Evolutionary conservation across 2,797 vertebrate genomes (phyloP).

Genomic region (Gadopsis marmoratus): DNA sequence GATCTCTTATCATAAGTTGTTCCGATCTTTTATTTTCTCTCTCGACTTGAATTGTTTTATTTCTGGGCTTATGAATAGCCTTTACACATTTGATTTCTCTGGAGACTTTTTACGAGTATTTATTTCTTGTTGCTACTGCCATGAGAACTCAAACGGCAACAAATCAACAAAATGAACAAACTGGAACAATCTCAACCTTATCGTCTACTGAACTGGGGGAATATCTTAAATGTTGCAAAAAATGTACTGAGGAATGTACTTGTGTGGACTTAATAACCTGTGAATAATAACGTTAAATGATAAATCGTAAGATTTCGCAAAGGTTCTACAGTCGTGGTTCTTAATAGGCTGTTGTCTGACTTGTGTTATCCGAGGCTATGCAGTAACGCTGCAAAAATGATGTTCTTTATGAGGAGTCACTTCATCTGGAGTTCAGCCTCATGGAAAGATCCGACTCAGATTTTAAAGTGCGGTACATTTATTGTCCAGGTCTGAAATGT

Average conservation of each 20-base stretch:
- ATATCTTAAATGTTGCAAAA: constrained; percentile 74
- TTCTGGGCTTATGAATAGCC: constrained; percentile 55
- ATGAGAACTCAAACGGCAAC: constrained; percentile 69
- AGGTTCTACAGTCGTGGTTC: constrained; percentile 72
- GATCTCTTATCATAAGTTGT: constrained; percentile 43
- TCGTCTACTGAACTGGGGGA: constrained; percentile 61
- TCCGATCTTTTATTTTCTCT: constrained; percentile 25
- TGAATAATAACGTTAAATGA: constrained; percentile 66
- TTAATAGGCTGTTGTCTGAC: constrained; percentile 65
- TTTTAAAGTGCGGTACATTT: constrained; percentile 4
- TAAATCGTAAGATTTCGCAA: constrained; percentile 53
- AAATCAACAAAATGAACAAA: constrained; percentile 64
- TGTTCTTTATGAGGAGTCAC: constrained; percentile 30
- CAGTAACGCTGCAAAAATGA: constrained; percentile 45
- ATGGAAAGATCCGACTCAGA: constrained; percentile 4
- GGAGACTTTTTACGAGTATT: constrained; percentile 53
- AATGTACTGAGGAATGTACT: constrained; percentile 82
- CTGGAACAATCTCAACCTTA: constrained; percentile 53
- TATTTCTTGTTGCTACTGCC: constrained; percentile 68
- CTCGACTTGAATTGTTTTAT: constrained; percentile 32
- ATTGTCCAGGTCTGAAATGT: constrained; percentile 4
- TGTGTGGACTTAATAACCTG: constrained; percentile 78
- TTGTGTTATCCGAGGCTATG: constrained; percentile 53
- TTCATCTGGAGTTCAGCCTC: constrained; percentile 43
- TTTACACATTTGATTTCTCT: constrained; percentile 44